Percentiles rank a stretch among this genome's conserved stretches.
Conservation (phyloP, 2,888 invertebrate species). For the Plebejus melissa region DNA sequence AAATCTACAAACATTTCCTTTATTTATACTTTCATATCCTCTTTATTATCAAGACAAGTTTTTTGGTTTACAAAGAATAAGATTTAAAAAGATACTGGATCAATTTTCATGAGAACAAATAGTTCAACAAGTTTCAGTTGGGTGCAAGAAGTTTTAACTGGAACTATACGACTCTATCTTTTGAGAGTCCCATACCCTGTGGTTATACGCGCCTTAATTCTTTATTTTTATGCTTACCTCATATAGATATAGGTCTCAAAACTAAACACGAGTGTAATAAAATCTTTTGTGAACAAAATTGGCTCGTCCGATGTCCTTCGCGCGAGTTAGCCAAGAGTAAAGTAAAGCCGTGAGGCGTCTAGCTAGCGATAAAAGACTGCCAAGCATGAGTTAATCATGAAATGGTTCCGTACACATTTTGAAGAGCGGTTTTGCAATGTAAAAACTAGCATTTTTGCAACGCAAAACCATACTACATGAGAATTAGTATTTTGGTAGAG, state of each 20-base stretch:
- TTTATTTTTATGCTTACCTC: background rate
- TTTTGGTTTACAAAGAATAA: background rate
- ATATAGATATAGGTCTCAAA: background rate
- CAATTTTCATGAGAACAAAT: background rate
- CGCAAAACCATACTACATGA: too few species aligned
- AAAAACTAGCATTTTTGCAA: background rate
- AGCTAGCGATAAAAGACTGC: slow-evolving; percentile 36
- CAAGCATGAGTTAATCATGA: background rate
- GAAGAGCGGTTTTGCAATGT: background rate
- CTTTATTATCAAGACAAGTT: background rate
- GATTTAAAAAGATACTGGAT: background rate
- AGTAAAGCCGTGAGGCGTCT: slow-evolving; percentile 40
- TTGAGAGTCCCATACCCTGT: too few species aligned
- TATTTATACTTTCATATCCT: background rate
- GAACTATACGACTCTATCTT: too few species aligned
- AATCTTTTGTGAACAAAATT: slow-evolving; percentile 18
- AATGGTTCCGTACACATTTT: slow-evolving; percentile 31
- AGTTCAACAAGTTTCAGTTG: background rate
- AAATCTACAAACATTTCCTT: background rate
- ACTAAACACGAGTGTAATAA: slow-evolving; percentile 20
- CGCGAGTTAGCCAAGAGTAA: slow-evolving; percentile 44
- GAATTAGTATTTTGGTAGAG: too few species aligned
- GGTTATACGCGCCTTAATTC: background rate
- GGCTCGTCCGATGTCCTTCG: slow-evolving; percentile 39
- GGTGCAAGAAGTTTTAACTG: too few species aligned